Percentiles rank a stretch among this genome's conserved stretches.
Conservation (phyloP, 2,113 vertebrate genomes). For the Accipiter cooperii region DNA sequence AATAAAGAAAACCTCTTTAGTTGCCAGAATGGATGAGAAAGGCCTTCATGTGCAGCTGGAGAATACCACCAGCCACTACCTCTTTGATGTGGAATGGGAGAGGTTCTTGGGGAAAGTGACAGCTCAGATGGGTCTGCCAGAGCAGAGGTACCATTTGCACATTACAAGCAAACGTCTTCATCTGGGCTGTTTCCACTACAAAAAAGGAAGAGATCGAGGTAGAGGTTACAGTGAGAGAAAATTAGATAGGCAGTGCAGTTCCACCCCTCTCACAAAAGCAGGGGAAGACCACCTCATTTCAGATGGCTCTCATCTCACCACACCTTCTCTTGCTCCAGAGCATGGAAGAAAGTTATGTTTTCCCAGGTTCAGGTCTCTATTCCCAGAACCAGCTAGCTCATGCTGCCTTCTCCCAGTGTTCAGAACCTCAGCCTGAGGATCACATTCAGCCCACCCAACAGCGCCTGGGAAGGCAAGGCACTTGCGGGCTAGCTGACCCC, state of each 20-base stretch:
- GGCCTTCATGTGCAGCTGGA: neutral
- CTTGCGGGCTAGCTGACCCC: neutral
- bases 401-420: neutral
- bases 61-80: neutral
- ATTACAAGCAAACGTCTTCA: neutral
- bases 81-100: conserved; percentile 34
- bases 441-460: neutral
- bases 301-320: neutral
- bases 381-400: neutral
- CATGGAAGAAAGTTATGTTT: neutral
- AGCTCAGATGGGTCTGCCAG: neutral
- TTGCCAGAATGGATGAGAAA: neutral
- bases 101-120: neutral
- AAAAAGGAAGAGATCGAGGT: neutral
- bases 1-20: neutral
- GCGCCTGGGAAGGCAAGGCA: neutral
- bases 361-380: neutral
- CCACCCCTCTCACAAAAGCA: neutral
- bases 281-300: neutral
- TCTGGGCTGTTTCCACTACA: neutral
- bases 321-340: neutral
- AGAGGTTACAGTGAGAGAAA: neutral
- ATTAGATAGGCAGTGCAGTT: neutral
- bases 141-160: neutral
- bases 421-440: neutral